These are phyloP conservation scores for Cotesia glomerata DNA, from an alignment of 1,140 invertebrate genomes.

Conservation along the genomic window DNA sequence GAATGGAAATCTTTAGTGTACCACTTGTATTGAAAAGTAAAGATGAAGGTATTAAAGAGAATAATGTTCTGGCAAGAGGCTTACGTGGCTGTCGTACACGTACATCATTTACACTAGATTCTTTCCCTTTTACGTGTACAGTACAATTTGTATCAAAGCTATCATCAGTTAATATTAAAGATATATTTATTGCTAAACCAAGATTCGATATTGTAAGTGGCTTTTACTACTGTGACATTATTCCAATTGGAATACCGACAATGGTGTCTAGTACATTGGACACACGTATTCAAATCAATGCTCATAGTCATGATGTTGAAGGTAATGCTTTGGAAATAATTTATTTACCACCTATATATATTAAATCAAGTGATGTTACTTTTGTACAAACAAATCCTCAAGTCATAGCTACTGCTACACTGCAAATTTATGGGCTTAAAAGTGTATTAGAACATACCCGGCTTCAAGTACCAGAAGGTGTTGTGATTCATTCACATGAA, in stretches of 20 bases:
- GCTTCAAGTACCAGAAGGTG: constrained; percentile 55
- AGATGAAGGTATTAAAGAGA: constrained; percentile 57
- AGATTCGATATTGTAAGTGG: constrained; percentile 61
- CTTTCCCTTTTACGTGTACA: constrained; percentile 59
- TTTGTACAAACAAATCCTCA: constrained; percentile 46
- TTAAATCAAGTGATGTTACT: constrained; percentile 54
- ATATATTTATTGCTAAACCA: constrained; percentile 59
- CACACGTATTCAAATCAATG: constrained; percentile 51
- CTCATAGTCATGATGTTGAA: constrained; percentile 55
- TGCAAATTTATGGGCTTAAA: constrained; percentile 56
- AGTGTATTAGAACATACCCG: constrained; percentile 51
- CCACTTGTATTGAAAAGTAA: constrained; percentile 57
- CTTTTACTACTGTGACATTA: constrained; percentile 61
- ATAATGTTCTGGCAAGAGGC: constrained; percentile 58
- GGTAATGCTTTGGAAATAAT: constrained; percentile 52
- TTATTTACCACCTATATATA: constrained; percentile 56
- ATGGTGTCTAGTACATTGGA: constrained; percentile 51
- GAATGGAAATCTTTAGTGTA: constrained; percentile 55
- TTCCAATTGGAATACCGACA: constrained; percentile 55
- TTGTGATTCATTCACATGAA: constrained; percentile 45
- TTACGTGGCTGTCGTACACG: constrained; percentile 56
- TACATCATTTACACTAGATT: constrained; percentile 48
- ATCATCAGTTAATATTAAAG: constrained; percentile 49
- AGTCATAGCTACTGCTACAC: constrained; percentile 41
- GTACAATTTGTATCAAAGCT: constrained; percentile 52